These are phyloP conservation scores for Acleris laterana DNA, from an alignment of 2,888 invertebrate species.

Conservation along the genomic window DNA sequence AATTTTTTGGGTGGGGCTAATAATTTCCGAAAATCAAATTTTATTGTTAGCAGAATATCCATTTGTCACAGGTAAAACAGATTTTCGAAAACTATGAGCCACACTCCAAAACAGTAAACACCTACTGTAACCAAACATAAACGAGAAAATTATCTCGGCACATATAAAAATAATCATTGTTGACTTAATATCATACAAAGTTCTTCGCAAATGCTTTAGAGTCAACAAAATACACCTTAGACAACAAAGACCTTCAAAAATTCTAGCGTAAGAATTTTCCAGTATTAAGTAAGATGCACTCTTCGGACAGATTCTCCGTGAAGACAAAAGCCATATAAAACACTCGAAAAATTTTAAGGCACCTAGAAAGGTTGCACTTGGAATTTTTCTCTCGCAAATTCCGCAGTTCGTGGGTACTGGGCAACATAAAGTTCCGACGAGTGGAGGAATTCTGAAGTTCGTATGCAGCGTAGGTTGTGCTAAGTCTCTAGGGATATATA, in stretches of 20 bases:
- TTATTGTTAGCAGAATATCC: no score
- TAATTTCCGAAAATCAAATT: no score
- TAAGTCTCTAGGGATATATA: slow-evolving; percentile 8
- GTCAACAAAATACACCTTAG: background rate
- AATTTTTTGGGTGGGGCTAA: no score
- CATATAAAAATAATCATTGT: no score
- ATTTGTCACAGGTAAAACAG: no score
- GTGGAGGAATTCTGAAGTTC: slow-evolving; percentile 3
- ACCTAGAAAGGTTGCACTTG: slow-evolving; percentile 3
- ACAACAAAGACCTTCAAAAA: background rate
- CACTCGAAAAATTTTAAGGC: slow-evolving; percentile 9
- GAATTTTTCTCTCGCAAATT: slow-evolving; percentile 16
- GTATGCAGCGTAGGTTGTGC: slow-evolving; percentile 5
- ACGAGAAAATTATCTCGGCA: no score
- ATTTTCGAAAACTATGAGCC: no score
- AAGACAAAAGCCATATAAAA: slow-evolving; percentile 11
- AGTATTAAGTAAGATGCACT: slow-evolving; percentile 4
- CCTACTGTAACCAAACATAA: no score
- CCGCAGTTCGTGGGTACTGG: background rate
- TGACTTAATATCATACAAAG: no score
- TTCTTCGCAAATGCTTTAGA: background rate
- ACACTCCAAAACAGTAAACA: no score
- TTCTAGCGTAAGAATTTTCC: background rate
- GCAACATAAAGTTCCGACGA: slow-evolving; percentile 15
- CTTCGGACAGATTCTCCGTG: background rate